Percentiles rank a stretch among this genome's conserved stretches.
Conservation (phyloP, 2,797 vertebrate genomes). For the Pempheris klunzingeri region DNA sequence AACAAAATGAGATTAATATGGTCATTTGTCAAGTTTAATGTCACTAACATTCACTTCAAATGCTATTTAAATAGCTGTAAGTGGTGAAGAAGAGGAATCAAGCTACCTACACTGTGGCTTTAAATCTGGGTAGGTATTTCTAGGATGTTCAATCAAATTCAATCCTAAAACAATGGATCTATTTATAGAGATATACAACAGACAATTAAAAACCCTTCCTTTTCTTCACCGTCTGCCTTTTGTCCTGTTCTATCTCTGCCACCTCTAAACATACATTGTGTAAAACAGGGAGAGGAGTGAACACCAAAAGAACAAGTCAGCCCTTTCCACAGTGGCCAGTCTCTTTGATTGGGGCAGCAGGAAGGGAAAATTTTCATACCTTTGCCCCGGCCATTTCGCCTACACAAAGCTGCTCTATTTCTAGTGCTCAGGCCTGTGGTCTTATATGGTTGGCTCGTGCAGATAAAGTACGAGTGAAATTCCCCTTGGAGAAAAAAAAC, state of each 20-base stretch:
- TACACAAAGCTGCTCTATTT: constrained; percentile 78
- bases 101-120: background rate
- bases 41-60: constrained; percentile 16
- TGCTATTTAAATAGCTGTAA: background rate
- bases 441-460: constrained; percentile 43
- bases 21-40: constrained; percentile 40
- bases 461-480: constrained; percentile 52
- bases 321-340: constrained; percentile 38
- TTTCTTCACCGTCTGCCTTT: constrained; percentile 8
- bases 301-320: constrained; percentile 52
- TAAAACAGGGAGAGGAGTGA: constrained; percentile 39
- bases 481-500: constrained; percentile 54
- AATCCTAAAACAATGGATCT: constrained; percentile 12
- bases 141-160: constrained; percentile 11
- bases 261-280: constrained; percentile 39
- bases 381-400: constrained; percentile 44
- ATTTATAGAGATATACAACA: background rate
- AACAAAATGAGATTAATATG: constrained; percentile 27
- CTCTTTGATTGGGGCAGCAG: constrained; percentile 53
- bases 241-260: background rate
- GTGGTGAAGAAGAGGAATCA: constrained; percentile 25
- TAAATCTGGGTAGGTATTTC: constrained; percentile 17
- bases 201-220: constrained; percentile 21
- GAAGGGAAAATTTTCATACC: constrained; percentile 71
- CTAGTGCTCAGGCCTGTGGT: constrained; percentile 55